Evolutionary conservation across 1,140 invertebrate species (phyloP).

Genomic region (Drosophila repleta): DNA sequence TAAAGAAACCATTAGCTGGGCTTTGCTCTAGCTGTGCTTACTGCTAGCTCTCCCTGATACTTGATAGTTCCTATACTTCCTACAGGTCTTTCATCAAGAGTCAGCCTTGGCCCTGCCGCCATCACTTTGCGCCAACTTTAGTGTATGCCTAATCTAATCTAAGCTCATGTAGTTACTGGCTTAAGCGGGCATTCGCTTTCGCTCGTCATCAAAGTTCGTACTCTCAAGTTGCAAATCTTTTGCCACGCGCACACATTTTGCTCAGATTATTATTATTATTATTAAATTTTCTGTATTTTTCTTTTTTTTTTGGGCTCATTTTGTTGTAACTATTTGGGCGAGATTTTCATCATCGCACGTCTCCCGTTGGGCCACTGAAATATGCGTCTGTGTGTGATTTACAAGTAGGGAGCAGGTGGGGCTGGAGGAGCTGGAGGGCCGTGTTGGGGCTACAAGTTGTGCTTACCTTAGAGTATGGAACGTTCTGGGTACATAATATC

Average conservation of each 20-base stretch:
- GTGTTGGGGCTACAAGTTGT: neutral
- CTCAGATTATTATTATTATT: neutral
- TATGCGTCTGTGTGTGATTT: slow-evolving; percentile 24
- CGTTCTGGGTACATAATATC: slow-evolving; percentile 39
- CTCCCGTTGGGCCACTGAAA: slow-evolving; percentile 26
- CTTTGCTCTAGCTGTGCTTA: too few species aligned
- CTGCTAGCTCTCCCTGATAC: too few species aligned
- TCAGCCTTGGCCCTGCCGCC: too few species aligned
- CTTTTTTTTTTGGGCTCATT: neutral
- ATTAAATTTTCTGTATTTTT: neutral
- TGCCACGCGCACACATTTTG: neutral
- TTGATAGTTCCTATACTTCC: too few species aligned
- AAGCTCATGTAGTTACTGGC: neutral
- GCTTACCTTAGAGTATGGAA: slow-evolving; percentile 25
- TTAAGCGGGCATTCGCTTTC: neutral
- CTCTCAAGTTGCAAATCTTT: neutral
- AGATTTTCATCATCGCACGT: slow-evolving; percentile 35
- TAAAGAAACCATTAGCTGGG: too few species aligned
- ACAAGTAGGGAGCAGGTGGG: neutral
- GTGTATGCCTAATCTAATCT: too few species aligned
- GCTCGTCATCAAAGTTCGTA: slow-evolving; percentile 11
- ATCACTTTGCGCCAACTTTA: too few species aligned
- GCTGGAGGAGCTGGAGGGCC: neutral
- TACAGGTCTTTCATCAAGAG: too few species aligned
- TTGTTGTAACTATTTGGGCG: slow-evolving; percentile 35